Evolutionary conservation across 2,113 vertebrate species (phyloP), one percentile per base, ranked within the genome.

Genomic region (Seriola dumerili): DNA sequence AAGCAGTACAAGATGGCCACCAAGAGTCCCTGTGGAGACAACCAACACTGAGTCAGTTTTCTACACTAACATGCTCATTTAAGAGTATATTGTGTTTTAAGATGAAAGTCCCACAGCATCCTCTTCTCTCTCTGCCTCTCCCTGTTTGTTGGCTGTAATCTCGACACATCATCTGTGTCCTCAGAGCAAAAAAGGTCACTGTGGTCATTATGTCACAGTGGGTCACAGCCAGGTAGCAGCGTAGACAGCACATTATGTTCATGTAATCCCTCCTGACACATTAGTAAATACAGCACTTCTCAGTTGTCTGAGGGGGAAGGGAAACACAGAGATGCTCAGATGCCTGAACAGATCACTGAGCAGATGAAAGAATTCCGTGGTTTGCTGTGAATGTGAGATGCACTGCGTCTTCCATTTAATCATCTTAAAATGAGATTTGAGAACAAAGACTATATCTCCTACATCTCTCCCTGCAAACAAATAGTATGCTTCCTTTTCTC

Each of bases 1-100:
- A 99, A 99, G 85, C 98, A 99, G 95, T 99, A 99, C 83, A 99
- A 96, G 63, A 99, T 96, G 76, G 98, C 97, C 76, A 99, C 98
- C 92, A 99, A 93, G 86, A 99, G 96, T 70, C 98, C 98, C 98
- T 99, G 94, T 64, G 64, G 86, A 91, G 76, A 91, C 40, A 85
- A 71, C 1, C 29, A 54, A 63, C 13, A 68, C 34, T n/a, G 52
- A 42, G 59, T 83, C 44, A 81, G 50, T 50, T 4, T 21, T 6
- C 16, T 23, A 4, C 25, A 36, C 46, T 58, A 52, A 62, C 16
- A 57, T 36, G 25, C 21, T 32, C 6, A 46, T 58, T 23, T 69
- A 3, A 72, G 4, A 76, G 52, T 57, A 29, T 29, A 29, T 29
- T 29, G 29, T 29, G 29, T 29, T 29, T 32, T 69, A 3, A 72